Conservation (phyloP, 1,140 invertebrate species). For the Trichonephila clavipes region DNA sequence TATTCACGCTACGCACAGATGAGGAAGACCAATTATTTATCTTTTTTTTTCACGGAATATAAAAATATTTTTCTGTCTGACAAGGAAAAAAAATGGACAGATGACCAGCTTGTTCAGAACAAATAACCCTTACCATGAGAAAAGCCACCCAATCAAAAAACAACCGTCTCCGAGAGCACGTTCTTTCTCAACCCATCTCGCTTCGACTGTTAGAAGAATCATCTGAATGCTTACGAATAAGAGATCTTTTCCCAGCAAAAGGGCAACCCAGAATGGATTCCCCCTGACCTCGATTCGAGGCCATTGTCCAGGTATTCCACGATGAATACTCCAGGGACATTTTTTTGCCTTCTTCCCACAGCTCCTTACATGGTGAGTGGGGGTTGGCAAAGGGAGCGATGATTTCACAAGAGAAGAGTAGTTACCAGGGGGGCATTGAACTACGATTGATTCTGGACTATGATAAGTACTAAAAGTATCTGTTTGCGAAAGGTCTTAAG, state of each 20-base stretch:
- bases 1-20: too few relatives aligned
- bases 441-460: slow-evolving; percentile 5
- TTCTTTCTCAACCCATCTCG: background rate
- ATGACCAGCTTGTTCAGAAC: background rate
- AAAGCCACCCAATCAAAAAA: background rate
- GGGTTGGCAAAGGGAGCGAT: background rate
- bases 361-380: slow-evolving; percentile 37
- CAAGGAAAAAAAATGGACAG: background rate
- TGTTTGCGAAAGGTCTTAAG: background rate
- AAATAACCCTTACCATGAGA: slow-evolving; percentile 2
- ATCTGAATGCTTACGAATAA: background rate
- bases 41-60: too few relatives aligned
- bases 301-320: slow-evolving; percentile 58
- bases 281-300: slow-evolving; percentile 58
- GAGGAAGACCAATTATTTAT: too few relatives aligned
- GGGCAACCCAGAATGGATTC: slow-evolving; percentile 6
- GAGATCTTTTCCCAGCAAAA: slow-evolving; percentile 56
- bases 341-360: slow-evolving; percentile 43
- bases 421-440: slow-evolving; percentile 42
- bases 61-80: too few relatives aligned
- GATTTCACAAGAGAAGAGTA: background rate
- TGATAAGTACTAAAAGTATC: background rate
- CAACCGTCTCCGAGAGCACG: background rate
- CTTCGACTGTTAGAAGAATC: background rate
- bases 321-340: slow-evolving; percentile 37